A percentile compares a stretch with the other conserved stretches of the same genome.
Conservation (phyloP, 2,113 vertebrate genomes). For the Macheiramphus alcinus region DNA sequence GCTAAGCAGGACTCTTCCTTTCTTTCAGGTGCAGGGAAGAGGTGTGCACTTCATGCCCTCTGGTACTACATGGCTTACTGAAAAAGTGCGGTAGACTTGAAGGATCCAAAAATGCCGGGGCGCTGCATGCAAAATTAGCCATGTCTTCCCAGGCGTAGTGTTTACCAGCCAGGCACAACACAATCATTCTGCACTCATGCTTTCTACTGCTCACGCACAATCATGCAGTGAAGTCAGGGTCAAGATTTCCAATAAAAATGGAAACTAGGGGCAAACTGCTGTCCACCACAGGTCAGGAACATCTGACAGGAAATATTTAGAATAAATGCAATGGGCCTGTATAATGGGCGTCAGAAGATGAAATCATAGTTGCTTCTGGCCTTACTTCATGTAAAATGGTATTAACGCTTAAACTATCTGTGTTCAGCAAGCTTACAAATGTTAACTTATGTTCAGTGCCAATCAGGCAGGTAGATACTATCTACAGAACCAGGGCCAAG, state of each 20-base stretch:
- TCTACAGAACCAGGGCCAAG: conserved; percentile 27
- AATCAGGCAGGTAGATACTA: conserved; percentile 15
- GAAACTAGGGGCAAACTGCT: neutral
- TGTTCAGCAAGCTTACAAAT: neutral
- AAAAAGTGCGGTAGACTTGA: neutral
- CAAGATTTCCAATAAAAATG: neutral
- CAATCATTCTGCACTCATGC: neutral
- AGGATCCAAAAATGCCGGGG: neutral
- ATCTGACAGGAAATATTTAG: neutral
- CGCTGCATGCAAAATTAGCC: neutral
- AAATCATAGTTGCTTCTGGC: neutral
- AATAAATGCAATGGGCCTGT: neutral
- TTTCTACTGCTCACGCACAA: neutral
- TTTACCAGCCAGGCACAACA: neutral
- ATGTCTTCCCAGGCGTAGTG: neutral
- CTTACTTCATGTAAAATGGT: neutral
- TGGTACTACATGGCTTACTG: neutral
- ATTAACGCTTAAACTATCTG: neutral
- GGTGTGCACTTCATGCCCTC: neutral
- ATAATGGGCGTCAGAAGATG: neutral
- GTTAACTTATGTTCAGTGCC: neutral
- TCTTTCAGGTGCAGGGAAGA: neutral
- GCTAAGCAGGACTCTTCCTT: neutral
- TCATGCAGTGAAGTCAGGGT: neutral
- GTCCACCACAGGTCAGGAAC: neutral